Percentiles rank a stretch among this genome's conserved stretches.
Evolutionary conservation across 2,888 invertebrate species (phyloP).

Genomic region (Punctoribates punctum): DNA sequence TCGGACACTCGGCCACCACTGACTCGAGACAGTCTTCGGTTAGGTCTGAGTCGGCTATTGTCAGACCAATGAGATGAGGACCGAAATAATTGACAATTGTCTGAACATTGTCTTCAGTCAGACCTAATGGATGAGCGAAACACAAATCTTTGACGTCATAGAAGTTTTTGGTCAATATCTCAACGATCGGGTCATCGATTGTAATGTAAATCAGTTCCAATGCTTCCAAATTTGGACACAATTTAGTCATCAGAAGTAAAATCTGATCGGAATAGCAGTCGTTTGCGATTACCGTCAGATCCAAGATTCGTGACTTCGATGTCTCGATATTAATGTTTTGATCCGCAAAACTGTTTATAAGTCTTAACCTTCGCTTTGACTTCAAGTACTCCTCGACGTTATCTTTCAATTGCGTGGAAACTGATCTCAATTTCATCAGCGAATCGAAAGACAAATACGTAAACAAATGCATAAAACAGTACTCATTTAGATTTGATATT

Average conservation of each 20-base stretch:
- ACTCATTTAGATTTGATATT: conserved; percentile 18
- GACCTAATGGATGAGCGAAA: conserved; percentile 31
- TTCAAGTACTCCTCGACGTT: background rate
- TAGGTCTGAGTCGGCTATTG: conserved; percentile 2
- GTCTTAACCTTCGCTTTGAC: background rate
- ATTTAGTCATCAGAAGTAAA: background rate
- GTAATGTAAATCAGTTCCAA: conserved; percentile 18
- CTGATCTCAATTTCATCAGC: conserved; percentile 9
- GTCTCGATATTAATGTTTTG: conserved; percentile 27
- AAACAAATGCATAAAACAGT: conserved; percentile 29
- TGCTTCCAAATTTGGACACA: conserved; percentile 9
- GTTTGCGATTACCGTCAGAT: conserved; percentile 7
- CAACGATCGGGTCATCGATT: background rate
- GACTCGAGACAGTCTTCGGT: conserved; percentile 15
- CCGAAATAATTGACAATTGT: conserved; percentile 20
- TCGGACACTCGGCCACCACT: background rate
- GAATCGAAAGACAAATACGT: background rate
- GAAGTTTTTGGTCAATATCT: conserved; percentile 16
- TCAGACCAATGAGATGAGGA: conserved; percentile 5
- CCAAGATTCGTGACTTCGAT: background rate
- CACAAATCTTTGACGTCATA: background rate
- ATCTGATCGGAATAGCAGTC: conserved; percentile 7
- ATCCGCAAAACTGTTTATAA: conserved; percentile 1
- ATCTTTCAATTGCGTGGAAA: background rate
- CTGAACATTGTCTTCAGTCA: conserved; percentile 14